Conservation (phyloP, 2,797 vertebrate genomes). For the Dipus sagitta region DNA sequence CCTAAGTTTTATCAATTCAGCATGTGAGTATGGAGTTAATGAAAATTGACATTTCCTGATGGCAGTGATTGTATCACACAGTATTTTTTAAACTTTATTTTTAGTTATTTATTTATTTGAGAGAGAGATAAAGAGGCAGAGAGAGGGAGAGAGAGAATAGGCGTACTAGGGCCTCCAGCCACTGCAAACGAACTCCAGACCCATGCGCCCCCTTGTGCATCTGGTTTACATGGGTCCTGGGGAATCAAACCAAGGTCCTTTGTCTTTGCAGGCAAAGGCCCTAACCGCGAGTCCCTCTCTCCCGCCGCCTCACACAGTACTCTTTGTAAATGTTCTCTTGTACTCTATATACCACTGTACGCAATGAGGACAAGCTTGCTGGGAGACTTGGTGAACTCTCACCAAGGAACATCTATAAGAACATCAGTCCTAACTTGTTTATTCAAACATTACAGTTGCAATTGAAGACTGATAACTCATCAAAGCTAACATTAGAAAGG, state of each 20-base stretch:
- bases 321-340: too few relatives aligned
- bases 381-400: not conserved
- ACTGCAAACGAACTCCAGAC: too few relatives aligned
- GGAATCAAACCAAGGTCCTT: too few relatives aligned
- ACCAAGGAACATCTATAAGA: accelerated
- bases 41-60: not conserved
- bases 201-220: too few relatives aligned
- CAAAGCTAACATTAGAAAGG: not conserved
- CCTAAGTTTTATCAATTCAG: slow-evolving; percentile 26
- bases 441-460: not conserved
- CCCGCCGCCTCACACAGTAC: not conserved
- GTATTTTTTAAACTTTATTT: not conserved
- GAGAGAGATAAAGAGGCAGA: too few relatives aligned
- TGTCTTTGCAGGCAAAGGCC: too few relatives aligned
- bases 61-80: not conserved
- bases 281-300: too few relatives aligned
- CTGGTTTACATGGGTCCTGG: too few relatives aligned
- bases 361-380: not conserved
- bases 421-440: not conserved
- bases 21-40: not conserved
- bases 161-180: too few relatives aligned
- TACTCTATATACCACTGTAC: not conserved
- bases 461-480: not conserved
- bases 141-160: too few relatives aligned
- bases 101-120: too few relatives aligned